phyloP scores from a whole-genome alignment of 2,888 invertebrate species.

The Pharmacophagus antenor region DNA sequence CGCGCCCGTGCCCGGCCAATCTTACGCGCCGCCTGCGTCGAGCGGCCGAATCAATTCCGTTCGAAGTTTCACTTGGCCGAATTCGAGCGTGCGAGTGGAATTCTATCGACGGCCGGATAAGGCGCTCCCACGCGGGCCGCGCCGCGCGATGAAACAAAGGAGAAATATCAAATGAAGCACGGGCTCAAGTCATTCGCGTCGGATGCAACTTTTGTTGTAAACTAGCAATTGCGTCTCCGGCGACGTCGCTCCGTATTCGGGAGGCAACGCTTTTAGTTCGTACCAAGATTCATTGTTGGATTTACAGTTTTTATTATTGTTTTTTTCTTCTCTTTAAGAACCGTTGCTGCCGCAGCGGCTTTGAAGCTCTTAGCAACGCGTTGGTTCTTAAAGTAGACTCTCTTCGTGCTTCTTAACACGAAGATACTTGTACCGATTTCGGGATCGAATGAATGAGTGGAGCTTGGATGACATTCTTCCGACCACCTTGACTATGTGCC shows the following conservation, averaged over 20 bases:
- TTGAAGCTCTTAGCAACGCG: no score
- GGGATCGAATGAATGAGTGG: no score
- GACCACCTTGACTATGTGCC: no score
- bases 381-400: no score
- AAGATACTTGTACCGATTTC: no score
- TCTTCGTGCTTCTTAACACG: no score
- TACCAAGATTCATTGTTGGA: neutral
- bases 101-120: constrained; percentile 63
- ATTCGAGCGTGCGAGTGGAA: constrained; percentile 67
- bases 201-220: constrained; percentile 1
- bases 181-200: neutral
- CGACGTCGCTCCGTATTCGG: neutral
- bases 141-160: constrained; percentile 23
- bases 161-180: constrained; percentile 15
- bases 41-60: constrained; percentile 77
- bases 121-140: constrained; percentile 50
- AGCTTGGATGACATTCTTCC: no score
- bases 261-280: neutral
- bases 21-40: constrained; percentile 70
- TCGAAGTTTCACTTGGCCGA: constrained; percentile 75
- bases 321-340: no score
- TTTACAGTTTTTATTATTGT: no score
- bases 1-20: constrained; percentile 70
- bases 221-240: neutral
- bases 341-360: no score